These are phyloP conservation scores for Isurus oxyrinchus DNA, from an alignment of 2,113 vertebrate species.

Conservation along the genomic window DNA sequence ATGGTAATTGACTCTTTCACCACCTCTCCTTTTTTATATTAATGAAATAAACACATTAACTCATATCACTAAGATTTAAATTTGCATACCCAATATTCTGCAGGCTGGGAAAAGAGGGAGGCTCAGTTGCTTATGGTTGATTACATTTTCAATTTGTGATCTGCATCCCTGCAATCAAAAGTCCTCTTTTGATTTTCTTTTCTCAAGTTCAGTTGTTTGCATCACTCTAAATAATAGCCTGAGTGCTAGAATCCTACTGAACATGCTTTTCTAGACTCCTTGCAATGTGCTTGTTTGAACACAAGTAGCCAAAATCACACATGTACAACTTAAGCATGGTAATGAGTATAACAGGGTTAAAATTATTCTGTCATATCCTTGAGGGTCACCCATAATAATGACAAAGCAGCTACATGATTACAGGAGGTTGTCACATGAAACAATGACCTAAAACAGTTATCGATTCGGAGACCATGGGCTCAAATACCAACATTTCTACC, in stretches of 20 bases:
- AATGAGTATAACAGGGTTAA: not conserved
- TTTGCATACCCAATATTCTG: not conserved
- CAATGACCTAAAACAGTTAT: not conserved
- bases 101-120: not conserved
- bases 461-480: not conserved
- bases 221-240: not conserved
- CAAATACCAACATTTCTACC: not conserved
- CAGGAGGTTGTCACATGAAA: not conserved
- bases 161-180: not conserved
- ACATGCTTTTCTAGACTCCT: not conserved
- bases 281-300: not conserved
- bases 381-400: not conserved
- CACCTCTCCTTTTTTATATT: not conserved
- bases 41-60: not conserved
- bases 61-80: not conserved
- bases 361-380: not conserved
- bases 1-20: not conserved
- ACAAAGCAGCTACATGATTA: not conserved
- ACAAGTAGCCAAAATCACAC: not conserved
- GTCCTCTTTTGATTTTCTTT: not conserved
- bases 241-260: not conserved
- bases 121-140: not conserved
- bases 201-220: not conserved
- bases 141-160: not conserved
- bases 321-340: not conserved